Evolutionary conservation across 2,113 vertebrate genomes (phyloP), one percentile per base, ranked within the genome.

Genomic region (Pterocles burchelli): DNA sequence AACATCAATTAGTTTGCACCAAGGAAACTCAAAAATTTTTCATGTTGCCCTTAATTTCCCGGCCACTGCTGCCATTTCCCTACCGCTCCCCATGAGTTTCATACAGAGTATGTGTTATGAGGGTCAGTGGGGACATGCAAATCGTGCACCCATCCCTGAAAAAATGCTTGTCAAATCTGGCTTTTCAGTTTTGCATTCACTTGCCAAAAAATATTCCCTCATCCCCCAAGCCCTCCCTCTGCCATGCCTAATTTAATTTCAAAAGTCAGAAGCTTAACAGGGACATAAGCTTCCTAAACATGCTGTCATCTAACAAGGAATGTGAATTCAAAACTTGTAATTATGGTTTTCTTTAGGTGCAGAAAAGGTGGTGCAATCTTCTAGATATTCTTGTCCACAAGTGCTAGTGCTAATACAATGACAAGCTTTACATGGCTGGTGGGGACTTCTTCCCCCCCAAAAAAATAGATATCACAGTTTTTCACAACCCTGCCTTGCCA

Each of bases 121-220:
- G 92, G n/a, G 78, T 94, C 85, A 93, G 59, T 58, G 62, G 66
- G 68, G 90, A 96, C 90, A 81, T 95, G 90, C 41, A 96, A 93
- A 96, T 94, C 65, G 78, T 78, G 76, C 68, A 93, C 71, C 92
- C 45, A 84, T 95, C 90, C 90, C 85, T 90, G 89, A 88, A 95
- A 96, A 96, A 96, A 94, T 86, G 79, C 66, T 96, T 95, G 96
- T 95, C 83, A 96, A 94, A 96, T 95, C 73, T 95, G 95, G 88
- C 76, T 90, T 86, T 95, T 92, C 68, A 93, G 79, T 93, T 96
- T 97, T 93, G 45, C 57, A 51, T 90, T 95, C 73, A 94, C 88
- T 93, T 97, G 96, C 96, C 96, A 97, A 94, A 96, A 96, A 96
- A 92, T 94, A 96, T 92, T 95, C 86, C 92, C 88, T 94, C 90